phyloP scores from a whole-genome alignment of 2,888 invertebrate genomes.

The Hypolimnas misippus region DNA sequence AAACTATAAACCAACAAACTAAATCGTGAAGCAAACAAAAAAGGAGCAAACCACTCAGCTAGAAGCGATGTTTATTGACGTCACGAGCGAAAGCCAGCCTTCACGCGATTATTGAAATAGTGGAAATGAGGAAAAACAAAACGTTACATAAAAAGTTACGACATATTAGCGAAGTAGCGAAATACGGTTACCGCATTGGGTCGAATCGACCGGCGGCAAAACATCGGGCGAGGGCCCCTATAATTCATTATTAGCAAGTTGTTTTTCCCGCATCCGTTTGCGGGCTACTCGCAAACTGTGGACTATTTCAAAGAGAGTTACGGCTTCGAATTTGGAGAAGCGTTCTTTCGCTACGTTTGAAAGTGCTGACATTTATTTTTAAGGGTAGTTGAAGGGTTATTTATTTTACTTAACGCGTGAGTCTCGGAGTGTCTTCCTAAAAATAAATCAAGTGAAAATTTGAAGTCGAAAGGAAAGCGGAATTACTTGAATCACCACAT shows the following conservation, averaged over 20 bases:
- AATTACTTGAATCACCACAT: neutral
- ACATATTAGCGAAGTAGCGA: constrained; percentile 47
- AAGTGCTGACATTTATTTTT: constrained; percentile 20
- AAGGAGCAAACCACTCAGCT: neutral
- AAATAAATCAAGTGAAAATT: neutral
- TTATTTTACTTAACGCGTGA: constrained; percentile 9
- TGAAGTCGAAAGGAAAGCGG: neutral
- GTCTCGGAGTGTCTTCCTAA: neutral
- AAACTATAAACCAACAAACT: neutral
- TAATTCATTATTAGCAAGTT: constrained; percentile 70
- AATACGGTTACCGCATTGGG: constrained; percentile 44
- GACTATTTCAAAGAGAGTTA: constrained; percentile 35
- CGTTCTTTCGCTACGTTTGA: constrained; percentile 16
- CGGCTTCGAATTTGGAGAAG: constrained; percentile 28
- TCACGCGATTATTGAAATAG: constrained; percentile 42
- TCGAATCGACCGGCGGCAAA: constrained; percentile 39
- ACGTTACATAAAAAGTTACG: constrained; percentile 47
- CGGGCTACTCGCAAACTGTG: constrained; percentile 34
- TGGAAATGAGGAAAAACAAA: constrained; percentile 46
- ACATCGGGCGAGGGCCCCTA: constrained; percentile 44
- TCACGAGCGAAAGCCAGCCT: constrained; percentile 21
- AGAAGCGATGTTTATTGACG: constrained; percentile 29
- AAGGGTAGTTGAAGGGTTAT: neutral
- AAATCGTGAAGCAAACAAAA: neutral
- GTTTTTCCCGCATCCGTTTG: constrained; percentile 61